phyloP scores from a whole-genome alignment of 2,797 vertebrate species.

The Merluccius polli region DNA sequence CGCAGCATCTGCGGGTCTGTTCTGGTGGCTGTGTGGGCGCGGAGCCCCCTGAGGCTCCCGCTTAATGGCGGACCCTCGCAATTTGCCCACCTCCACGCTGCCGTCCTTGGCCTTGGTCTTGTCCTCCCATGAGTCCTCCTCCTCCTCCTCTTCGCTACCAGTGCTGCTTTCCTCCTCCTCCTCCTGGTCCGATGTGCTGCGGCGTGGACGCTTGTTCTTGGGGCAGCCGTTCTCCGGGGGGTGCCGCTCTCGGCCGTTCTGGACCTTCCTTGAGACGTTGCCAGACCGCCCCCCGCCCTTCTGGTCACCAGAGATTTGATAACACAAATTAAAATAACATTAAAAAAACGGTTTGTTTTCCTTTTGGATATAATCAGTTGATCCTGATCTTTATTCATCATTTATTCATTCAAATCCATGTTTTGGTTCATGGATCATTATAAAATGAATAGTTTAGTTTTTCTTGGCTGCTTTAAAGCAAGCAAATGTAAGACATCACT shows the following conservation, averaged over 20 bases:
- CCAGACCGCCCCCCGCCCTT: conserved; percentile 57
- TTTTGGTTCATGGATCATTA: too few species aligned
- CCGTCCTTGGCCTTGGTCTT: conserved; percentile 37
- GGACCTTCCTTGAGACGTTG: conserved; percentile 52
- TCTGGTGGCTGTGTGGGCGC: conserved; percentile 38
- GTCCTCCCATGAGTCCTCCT: conserved; percentile 29
- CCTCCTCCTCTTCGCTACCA: conserved; percentile 45
- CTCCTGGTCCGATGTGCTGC: conserved; percentile 68
- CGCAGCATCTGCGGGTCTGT: conserved; percentile 27
- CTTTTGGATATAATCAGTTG: background rate
- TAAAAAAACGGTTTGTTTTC: background rate
- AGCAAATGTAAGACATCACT: too few species aligned
- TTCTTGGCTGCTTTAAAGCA: too few species aligned
- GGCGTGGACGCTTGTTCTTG: conserved; percentile 62
- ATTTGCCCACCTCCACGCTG: conserved; percentile 33
- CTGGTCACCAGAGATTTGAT: conserved; percentile 34
- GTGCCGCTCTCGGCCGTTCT: conserved; percentile 57
- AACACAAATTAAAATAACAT: background rate
- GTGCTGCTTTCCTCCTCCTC: conserved; percentile 45
- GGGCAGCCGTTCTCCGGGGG: conserved; percentile 61
- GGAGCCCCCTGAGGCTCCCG: conserved; percentile 39
- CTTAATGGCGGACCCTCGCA: conserved; percentile 27
- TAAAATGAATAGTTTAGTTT: too few species aligned
- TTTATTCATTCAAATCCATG: too few species aligned
- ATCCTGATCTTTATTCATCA: too few species aligned